A percentile compares a stretch with the other conserved stretches of the same genome.
phyloP scores from a whole-genome alignment of 2,888 invertebrate species.

The Acheta domesticus region DNA sequence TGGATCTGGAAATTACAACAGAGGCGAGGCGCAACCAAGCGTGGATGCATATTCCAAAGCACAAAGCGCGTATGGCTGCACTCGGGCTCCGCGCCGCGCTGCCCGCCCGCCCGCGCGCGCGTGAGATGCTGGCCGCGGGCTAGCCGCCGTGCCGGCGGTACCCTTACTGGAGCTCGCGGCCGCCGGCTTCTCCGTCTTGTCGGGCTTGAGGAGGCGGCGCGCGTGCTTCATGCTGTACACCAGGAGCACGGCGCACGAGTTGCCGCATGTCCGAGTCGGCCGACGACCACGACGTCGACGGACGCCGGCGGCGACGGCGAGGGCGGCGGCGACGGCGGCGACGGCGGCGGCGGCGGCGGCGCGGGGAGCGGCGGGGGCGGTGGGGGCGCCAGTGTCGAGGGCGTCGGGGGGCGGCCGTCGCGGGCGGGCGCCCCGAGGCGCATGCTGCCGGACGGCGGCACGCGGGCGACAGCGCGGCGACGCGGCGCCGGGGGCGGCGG shows the following conservation, averaged over 20 bases:
- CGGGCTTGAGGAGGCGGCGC: neutral
- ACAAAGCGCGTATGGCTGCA: too few species aligned
- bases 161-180: neutral
- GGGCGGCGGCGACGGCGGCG: neutral
- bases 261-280: neutral
- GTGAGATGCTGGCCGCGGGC: too few species aligned
- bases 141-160: neutral
- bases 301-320: neutral
- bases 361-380: neutral
- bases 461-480: neutral
- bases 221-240: conserved; percentile 18
- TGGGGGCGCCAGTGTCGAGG: neutral
- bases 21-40: too few species aligned
- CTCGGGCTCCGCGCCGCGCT: too few species aligned
- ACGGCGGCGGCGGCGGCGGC: neutral
- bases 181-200: neutral
- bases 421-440: neutral
- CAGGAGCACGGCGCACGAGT: neutral
- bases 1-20: too few species aligned
- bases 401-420: neutral
- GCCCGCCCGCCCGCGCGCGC: too few species aligned
- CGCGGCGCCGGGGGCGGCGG: neutral
- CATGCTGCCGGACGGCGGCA: neutral
- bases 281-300: neutral
- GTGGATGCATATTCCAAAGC: too few species aligned